Base-by-base conservation (phyloP, 2,888 invertebrate genomes). In the Ophioninae sp. region DNA sequence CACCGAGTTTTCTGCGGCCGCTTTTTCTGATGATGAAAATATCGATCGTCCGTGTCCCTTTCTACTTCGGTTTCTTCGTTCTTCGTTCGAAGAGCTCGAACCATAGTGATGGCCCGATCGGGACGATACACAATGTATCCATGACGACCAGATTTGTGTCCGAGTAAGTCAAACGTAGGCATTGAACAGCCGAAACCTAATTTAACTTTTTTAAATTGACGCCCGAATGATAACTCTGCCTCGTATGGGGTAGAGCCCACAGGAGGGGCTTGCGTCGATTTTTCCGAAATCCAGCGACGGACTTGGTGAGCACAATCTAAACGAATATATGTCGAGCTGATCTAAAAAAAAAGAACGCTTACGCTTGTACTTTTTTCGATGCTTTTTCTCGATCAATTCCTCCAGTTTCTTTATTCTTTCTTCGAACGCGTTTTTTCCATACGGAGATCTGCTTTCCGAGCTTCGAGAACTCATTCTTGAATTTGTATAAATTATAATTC, bases 161-260 rank as follows among this genome's bases (percentile, higher is more conserved):
- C 39, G 22, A 13, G 65, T 65, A 75, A 64, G 75, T 75, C 75
- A 75, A 75, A 75, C 75, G 65, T 65, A 65, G 65, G 30, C 65
- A 56, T 65, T 65, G 65, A 75, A 65, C 17, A 75, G 75, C 65
- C 65, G 56, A 65, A 7, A 65, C 74, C 56, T 13, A 20, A 65
- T 20, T 65, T 37, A 75, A 75, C 75, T 56, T 7, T 37, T 75
- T 58, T 3, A n/a, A 10, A 37, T 22, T 56, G 56, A 56, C n/a
- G 75, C 65, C 75, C 65, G 75, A 75, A 65, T 65, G 56, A 75
- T 65, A 65, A 75, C 75, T 75, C 65, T 75, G 75, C 65, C 75
- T 75, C 65, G 37, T 10, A 39, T 75, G 58, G 58, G 75, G 56
- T 75, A 75, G 75, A 75, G 75, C 75, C 75, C 56, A 75, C 22